Conservation (phyloP, 2,888 invertebrate genomes). For the Harpalus rufipes region DNA sequence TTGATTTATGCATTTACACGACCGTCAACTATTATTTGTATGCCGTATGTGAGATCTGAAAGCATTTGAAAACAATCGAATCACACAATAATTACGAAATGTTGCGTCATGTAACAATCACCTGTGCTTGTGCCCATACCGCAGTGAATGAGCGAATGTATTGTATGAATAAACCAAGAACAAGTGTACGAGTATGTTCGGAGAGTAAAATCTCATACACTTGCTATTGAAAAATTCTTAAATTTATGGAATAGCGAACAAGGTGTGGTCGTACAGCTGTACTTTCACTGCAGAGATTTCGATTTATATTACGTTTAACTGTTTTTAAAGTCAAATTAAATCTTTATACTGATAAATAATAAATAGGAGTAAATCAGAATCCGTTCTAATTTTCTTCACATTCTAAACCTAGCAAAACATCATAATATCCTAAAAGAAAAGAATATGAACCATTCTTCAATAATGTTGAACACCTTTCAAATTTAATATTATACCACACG, state of each 20-base stretch:
- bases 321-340: conserved; percentile 1
- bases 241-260: conserved; percentile 29
- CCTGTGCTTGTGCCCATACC: conserved; percentile 10
- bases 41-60: conserved; percentile 24
- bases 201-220: conserved; percentile 23
- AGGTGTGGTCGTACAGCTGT: conserved; percentile 26
- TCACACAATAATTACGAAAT: conserved; percentile 38
- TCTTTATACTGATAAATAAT: not conserved
- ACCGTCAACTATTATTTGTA: conserved; percentile 39
- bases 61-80: conserved; percentile 49
- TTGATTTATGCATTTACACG: too few relatives aligned
- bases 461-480: too few relatives aligned
- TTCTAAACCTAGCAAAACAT: not conserved
- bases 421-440: not conserved
- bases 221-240: conserved; percentile 49
- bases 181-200: conserved; percentile 9
- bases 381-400: not conserved
- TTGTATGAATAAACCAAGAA: conserved; percentile 43
- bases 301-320: conserved; percentile 12
- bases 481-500: too few relatives aligned
- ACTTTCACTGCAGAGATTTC: conserved; percentile 45
- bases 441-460: not conserved
- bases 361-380: not conserved
- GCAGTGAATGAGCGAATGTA: conserved; percentile 29
- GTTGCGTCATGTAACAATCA: conserved; percentile 46